phyloP scores from a whole-genome alignment of 2,888 invertebrate genomes.

The Elysia crispata region DNA sequence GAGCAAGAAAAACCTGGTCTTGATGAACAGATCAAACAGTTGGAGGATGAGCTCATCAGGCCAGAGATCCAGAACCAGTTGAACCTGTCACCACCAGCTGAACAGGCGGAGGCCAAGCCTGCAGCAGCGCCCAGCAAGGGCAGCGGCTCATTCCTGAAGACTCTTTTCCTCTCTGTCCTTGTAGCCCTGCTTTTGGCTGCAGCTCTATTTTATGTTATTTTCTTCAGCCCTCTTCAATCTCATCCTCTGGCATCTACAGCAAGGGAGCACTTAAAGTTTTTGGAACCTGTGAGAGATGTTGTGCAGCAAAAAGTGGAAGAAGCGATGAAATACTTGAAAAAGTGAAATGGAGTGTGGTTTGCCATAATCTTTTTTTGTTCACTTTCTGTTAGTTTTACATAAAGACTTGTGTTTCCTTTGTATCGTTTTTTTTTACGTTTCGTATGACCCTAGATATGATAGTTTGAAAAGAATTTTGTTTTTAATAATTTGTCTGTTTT shows the following conservation, averaged over 20 bases:
- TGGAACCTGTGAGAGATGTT: constrained; percentile 66
- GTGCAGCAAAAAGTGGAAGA: constrained; percentile 48
- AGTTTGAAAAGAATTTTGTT: background rate
- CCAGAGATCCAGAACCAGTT: constrained; percentile 43
- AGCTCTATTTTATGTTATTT: constrained; percentile 58
- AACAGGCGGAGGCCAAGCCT: constrained; percentile 38
- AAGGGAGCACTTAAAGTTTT: constrained; percentile 62
- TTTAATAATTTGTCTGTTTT: no score
- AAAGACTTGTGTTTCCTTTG: background rate
- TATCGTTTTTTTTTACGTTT: background rate
- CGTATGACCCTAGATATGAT: background rate
- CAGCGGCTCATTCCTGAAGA: constrained; percentile 56
- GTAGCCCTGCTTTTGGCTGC: constrained; percentile 61
- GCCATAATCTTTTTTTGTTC: background rate
- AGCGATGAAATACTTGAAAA: constrained; percentile 39
- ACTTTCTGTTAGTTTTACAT: background rate
- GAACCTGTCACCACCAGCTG: constrained; percentile 51
- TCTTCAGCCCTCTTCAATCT: constrained; percentile 62
- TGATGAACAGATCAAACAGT: constrained; percentile 68
- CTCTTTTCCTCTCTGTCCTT: constrained; percentile 59
- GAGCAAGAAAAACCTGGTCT: constrained; percentile 58
- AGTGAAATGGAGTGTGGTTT: constrained; percentile 19
- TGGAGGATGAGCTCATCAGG: constrained; percentile 61
- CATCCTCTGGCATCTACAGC: constrained; percentile 63
- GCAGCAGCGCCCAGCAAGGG: constrained; percentile 36